Evolutionary conservation across 2,888 invertebrate species (phyloP).

Genomic region (Trichogramma dendrolimi): DNA sequence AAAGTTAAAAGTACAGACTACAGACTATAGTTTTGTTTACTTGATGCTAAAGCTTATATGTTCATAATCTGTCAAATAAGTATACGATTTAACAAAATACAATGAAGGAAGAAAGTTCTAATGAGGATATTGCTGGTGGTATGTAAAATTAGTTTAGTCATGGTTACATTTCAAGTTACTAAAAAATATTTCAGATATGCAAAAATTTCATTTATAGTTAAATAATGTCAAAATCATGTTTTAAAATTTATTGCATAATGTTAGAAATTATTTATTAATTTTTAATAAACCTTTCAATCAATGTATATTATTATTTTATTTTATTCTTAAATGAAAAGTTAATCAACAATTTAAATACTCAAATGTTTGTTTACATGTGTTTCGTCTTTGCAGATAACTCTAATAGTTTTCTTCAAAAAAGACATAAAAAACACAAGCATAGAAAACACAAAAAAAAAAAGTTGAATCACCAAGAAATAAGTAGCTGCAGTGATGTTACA

Average conservation of each 20-base stretch:
- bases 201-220: too few relatives aligned
- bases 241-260: too few relatives aligned
- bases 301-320: too few relatives aligned
- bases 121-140: slow-evolving; percentile 40
- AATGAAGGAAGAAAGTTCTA: slow-evolving; percentile 42
- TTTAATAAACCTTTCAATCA: too few relatives aligned
- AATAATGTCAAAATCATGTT: too few relatives aligned
- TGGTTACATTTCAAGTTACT: too few relatives aligned
- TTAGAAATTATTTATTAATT: too few relatives aligned
- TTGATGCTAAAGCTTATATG: too few relatives aligned
- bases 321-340: too few relatives aligned
- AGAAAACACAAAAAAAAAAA: slow-evolving; percentile 60
- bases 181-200: too few relatives aligned
- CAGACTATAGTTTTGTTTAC: too few relatives aligned
- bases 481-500: slow-evolving; percentile 52
- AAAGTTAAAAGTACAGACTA: too few relatives aligned
- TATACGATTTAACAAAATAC: background rate
- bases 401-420: slow-evolving; percentile 52
- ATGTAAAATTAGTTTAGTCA: background rate
- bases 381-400: background rate
- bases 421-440: slow-evolving; percentile 65
- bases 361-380: background rate
- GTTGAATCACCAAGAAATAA: slow-evolving; percentile 56
- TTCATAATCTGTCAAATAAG: background rate
- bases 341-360: background rate